Evolutionary conservation across 2,888 invertebrate genomes (phyloP).

Genomic region (Pseudococcus jackbeardsleyi): DNA sequence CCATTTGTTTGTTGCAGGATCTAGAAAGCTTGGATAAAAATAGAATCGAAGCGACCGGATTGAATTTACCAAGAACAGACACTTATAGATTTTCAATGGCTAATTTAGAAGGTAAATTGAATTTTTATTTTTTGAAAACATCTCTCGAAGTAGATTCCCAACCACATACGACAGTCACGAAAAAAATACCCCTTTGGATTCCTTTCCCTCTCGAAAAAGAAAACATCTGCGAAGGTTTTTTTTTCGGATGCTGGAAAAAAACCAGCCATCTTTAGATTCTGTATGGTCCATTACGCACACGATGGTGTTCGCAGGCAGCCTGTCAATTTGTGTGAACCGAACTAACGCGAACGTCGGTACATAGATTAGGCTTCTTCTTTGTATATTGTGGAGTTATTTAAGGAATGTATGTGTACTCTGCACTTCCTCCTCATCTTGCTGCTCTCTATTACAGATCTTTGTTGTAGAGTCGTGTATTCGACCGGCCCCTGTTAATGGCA

Average conservation of each 20-base stretch:
- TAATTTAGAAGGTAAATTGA: conserved; percentile 81
- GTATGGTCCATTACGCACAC: conserved; percentile 22
- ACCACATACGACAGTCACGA: neutral
- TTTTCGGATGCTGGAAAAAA: neutral
- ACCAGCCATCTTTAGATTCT: conserved; percentile 5
- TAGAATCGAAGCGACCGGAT: conserved; percentile 73
- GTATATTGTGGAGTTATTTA: conserved; percentile 36
- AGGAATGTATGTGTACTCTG: conserved; percentile 15
- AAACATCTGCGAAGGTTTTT: neutral
- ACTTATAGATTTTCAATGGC: conserved; percentile 96
- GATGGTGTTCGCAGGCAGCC: conserved; percentile 4
- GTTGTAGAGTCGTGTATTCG: conserved; percentile 17
- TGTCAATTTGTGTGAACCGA: conserved; percentile 45
- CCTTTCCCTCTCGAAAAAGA: neutral
- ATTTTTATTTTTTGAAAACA: conserved; percentile 14
- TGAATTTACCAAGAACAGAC: conserved; percentile 83
- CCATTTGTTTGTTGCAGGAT: conserved; percentile 75
- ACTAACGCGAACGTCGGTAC: neutral
- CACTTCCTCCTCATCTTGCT: neutral
- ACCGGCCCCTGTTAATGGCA: conserved; percentile 38
- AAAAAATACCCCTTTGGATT: conserved; percentile 1
- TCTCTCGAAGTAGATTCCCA: neutral
- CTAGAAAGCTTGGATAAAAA: conserved; percentile 74
- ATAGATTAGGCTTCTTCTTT: conserved; percentile 26
- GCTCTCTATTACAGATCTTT: conserved; percentile 20